Percentiles rank a stretch among this genome's conserved stretches.
Conservation (phyloP, 2,888 invertebrate species). For the Torymus aiolomorphi region DNA sequence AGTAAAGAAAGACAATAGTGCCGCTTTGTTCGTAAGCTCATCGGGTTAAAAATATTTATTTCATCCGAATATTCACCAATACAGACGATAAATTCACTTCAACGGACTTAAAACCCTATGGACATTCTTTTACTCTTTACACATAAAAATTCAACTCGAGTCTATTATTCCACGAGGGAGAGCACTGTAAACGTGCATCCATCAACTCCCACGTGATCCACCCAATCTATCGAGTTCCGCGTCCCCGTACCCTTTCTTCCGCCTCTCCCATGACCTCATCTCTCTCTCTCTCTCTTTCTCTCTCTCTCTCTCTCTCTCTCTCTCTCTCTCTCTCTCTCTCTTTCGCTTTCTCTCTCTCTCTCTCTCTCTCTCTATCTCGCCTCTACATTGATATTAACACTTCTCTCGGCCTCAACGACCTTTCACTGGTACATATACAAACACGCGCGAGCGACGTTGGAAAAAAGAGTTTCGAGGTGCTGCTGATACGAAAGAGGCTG, state of each 20-base stretch:
- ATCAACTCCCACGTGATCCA: not conserved
- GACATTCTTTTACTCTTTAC: too few relatives aligned
- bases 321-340: constrained; percentile 10
- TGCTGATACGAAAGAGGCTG: too few relatives aligned
- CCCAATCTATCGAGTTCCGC: constrained; percentile 31
- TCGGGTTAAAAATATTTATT: too few relatives aligned
- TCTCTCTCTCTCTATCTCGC: not conserved
- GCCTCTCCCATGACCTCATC: constrained; percentile 24
- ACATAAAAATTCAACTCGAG: too few relatives aligned
- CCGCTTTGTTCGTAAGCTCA: too few relatives aligned
- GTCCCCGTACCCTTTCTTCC: constrained; percentile 38
- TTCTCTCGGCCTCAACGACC: constrained; percentile 39
- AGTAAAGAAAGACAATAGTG: too few relatives aligned
- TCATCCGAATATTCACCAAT: too few relatives aligned
- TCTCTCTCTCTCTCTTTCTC: constrained; percentile 15
- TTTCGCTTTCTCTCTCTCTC: constrained; percentile 1
- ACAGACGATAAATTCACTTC: too few relatives aligned
- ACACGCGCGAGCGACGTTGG: not conserved
- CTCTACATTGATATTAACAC: constrained; percentile 43
- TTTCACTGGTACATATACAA: constrained; percentile 35
- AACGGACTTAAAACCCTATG: too few relatives aligned
- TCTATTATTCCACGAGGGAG: too few relatives aligned
- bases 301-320: not conserved
- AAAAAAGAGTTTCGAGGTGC: constrained; percentile 25
- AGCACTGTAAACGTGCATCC: too few relatives aligned